Conservation (phyloP, 2,888 invertebrate species). For the Nysson spinosus region DNA sequence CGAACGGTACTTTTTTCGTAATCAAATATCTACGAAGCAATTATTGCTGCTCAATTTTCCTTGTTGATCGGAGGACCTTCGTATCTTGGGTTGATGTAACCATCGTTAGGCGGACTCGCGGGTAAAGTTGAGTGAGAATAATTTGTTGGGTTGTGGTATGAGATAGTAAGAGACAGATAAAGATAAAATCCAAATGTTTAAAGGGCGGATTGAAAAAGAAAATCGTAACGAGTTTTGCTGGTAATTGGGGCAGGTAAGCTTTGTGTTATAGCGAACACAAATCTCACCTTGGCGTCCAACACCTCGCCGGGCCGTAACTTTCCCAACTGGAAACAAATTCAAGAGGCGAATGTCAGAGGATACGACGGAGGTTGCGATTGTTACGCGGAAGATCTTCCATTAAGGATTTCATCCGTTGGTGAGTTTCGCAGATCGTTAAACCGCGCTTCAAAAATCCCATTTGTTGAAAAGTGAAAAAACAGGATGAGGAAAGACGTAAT, state of each 20-base stretch:
- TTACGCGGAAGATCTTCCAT: too few species aligned
- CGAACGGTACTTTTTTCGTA: too few species aligned
- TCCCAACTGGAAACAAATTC: conserved; percentile 83
- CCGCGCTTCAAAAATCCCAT: too few species aligned
- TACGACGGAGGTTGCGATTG: background rate
- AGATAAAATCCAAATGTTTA: conserved; percentile 10
- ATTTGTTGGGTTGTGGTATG: background rate
- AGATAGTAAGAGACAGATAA: background rate
- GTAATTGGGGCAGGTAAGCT: conserved; percentile 76
- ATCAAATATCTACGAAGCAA: too few species aligned
- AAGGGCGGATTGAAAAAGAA: conserved; percentile 1
- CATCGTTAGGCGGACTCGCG: background rate
- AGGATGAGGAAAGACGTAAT: too few species aligned
- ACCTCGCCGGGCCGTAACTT: conserved; percentile 89
- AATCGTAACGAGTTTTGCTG: conserved; percentile 42
- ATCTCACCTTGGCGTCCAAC: conserved; percentile 87
- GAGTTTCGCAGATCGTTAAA: too few species aligned
- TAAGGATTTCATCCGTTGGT: too few species aligned
- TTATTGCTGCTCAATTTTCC: too few species aligned
- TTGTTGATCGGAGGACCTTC: background rate
- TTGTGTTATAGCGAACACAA: conserved; percentile 80
- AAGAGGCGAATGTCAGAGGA: conserved; percentile 45
- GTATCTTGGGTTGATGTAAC: background rate
- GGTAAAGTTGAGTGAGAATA: background rate
- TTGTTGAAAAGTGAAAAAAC: too few species aligned